Evolutionary conservation across 2,888 invertebrate genomes (phyloP), one percentile per base, ranked within the genome.

Genomic region (Chalcis sispes): DNA sequence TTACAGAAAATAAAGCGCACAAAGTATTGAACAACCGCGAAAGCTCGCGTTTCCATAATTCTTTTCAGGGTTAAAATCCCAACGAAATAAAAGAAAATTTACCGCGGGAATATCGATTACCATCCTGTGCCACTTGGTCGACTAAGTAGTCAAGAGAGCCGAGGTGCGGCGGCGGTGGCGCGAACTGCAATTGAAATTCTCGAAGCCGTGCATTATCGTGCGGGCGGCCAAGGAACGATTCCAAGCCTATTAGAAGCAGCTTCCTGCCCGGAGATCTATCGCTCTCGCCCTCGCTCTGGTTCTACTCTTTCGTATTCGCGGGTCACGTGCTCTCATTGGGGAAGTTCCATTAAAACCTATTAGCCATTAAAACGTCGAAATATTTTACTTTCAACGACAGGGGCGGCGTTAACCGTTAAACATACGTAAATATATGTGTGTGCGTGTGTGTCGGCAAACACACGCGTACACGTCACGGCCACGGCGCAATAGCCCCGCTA

Each of bases 311-410:
- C 77, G 67, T 77, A 78, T 72, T 79, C 77, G 74, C 77, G 74
- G 66, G 73, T 77, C 78, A 79, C 78, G 74, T 74, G 75, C 64
- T 78, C 64, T 78, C 65, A 70, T 56, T 65, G 64, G 69, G 69
- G 76, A 80, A 77, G 81, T 78, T 82, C 83, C 83, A 83, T 84
- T 85, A 85, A 84, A 85, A 83, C 82, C 85, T 83, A 84, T 83
- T 82, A 82, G 83, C 84, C 83, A 84, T 84, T 83, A 84, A 84
- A 83, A 83, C 80, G 83, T 83, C 83, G 81, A 84, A 84, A 84
- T 85, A 85, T 83, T 85, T 85, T 83, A 85, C 81, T 82, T 79
- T 73, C 79, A 82, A 82, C 81, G 81, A 81, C 82, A 78, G 81
- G 83, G 83, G 83, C 81, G 83, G 74, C 77, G 80, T 81, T 78